Conservation (phyloP, 2,797 vertebrate genomes). For the Enteromius unitaeniatus region DNA sequence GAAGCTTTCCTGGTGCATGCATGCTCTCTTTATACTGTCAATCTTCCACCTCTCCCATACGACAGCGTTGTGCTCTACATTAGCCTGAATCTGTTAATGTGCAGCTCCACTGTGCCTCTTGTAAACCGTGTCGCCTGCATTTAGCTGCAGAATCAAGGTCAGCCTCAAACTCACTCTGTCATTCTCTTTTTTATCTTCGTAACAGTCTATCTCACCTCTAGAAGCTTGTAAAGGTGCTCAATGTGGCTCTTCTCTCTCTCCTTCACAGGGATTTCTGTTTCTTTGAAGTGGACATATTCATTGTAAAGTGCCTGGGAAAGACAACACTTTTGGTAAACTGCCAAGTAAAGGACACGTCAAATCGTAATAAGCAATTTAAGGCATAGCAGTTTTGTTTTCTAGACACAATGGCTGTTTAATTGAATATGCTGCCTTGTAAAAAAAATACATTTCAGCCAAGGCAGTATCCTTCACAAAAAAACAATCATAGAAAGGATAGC, state of each 20-base stretch:
- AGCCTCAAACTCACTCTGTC: conserved; percentile 1
- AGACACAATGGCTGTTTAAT: background rate
- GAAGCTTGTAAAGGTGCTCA: conserved; percentile 91
- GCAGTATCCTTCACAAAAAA: background rate
- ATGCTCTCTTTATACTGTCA: conserved; percentile 15
- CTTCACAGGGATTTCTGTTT: conserved; percentile 92
- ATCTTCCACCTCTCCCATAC: conserved; percentile 26
- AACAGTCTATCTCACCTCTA: conserved; percentile 79
- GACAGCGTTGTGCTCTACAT: conserved; percentile 13
- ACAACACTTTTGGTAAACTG: conserved; percentile 11
- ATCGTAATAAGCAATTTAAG: background rate
- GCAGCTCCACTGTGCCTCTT: conserved; percentile 58
- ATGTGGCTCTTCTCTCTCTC: conserved; percentile 90
- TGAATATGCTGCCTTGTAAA: background rate
- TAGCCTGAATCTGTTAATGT: conserved; percentile 40
- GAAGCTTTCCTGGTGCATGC: background rate
- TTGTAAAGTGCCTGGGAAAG: conserved; percentile 95
- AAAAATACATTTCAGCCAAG: background rate
- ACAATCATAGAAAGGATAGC: background rate
- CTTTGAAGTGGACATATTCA: conserved; percentile 98
- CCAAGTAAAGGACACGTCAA: background rate
- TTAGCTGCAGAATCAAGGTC: conserved; percentile 54
- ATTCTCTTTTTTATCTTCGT: background rate
- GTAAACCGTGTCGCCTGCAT: conserved; percentile 50
- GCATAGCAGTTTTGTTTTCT: background rate